These are phyloP conservation scores for Ophion costatus DNA, from an alignment of 2,888 invertebrate species.

Conservation along the genomic window DNA sequence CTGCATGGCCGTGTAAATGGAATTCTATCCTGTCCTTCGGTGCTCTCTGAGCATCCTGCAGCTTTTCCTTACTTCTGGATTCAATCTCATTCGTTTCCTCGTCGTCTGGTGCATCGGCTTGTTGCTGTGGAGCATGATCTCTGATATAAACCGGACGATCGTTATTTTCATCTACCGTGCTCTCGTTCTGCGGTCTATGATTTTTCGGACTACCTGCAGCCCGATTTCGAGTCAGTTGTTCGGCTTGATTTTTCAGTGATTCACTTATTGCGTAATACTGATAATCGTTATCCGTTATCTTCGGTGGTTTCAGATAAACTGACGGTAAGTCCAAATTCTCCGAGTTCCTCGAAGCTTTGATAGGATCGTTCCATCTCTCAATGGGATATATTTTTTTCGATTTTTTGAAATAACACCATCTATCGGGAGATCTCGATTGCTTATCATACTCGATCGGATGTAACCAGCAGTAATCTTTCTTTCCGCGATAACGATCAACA, in stretches of 20 bases:
- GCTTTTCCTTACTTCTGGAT: constrained; percentile 31
- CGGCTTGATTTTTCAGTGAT: constrained; percentile 46
- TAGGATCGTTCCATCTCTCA: constrained; percentile 15
- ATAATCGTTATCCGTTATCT: constrained; percentile 40
- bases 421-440: background rate
- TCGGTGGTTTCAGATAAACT: constrained; percentile 68
- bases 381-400: constrained; percentile 19
- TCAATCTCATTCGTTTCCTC: constrained; percentile 33
- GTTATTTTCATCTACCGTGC: constrained; percentile 48
- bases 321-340: constrained; percentile 53
- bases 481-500: constrained; percentile 28
- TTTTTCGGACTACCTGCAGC: constrained; percentile 34
- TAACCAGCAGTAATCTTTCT: constrained; percentile 27
- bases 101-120: constrained; percentile 58
- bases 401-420: constrained; percentile 3
- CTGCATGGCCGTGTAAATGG: constrained; percentile 92
- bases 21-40: constrained; percentile 87
- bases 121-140: constrained; percentile 74
- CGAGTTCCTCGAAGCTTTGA: background rate
- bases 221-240: background rate
- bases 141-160: constrained; percentile 69
- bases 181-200: constrained; percentile 54
- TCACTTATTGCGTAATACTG: constrained; percentile 62
- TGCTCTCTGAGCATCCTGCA: constrained; percentile 36
- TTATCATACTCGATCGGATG: constrained; percentile 35